Evolutionary conservation across 1,140 invertebrate species (phyloP), one percentile per base, ranked within the genome.

Genomic region (Macrocentrus cingulum): DNA sequence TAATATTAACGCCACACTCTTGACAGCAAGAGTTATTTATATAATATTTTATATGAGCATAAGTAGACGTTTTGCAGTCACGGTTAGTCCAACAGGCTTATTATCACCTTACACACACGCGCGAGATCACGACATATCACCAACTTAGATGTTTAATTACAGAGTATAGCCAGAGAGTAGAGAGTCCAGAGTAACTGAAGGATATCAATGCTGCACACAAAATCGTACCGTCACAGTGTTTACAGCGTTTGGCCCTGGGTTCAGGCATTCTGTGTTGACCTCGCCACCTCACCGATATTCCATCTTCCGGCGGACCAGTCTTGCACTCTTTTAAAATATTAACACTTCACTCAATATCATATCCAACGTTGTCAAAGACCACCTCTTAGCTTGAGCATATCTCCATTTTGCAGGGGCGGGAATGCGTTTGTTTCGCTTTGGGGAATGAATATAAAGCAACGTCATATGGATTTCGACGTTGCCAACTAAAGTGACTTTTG

Each of bases 241-340:
- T 80, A 72, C 78, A 80, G 74, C 78, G 78, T 72, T 80, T 80
- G 64, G 77, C 77, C 74, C 77, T 80, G 64, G 78, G 78, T 72
- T 80, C 78, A 80, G 78, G 78, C 78, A 80, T 79, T 80, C 77
- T 80, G 77, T 66, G 76, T 70, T 72, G 70, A 75, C 77, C 76
- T 77, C 72, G 73, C 73, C 66, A 71, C 65, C 68, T 80, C 74
- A 79, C 71, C 76, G 75, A 70, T 76, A 72, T 77, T 74, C 76
- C 77, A 78, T 80, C 75, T 71, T 71, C 64, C 64, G 45, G 56
- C 52, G 48, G 59, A 55, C 45, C 57, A 18, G 29, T 46, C 18
- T n/a, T n/a, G n/a, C n/a, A n/a, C n/a, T n/a, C n/a, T n/a, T n/a
- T n/a, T n/a, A n/a, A 11, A 37, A 15, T 39, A 34, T 22, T 25